Evolutionary conservation across 2,113 vertebrate genomes (phyloP).

Genomic region (Raphicerus campestris): DNA sequence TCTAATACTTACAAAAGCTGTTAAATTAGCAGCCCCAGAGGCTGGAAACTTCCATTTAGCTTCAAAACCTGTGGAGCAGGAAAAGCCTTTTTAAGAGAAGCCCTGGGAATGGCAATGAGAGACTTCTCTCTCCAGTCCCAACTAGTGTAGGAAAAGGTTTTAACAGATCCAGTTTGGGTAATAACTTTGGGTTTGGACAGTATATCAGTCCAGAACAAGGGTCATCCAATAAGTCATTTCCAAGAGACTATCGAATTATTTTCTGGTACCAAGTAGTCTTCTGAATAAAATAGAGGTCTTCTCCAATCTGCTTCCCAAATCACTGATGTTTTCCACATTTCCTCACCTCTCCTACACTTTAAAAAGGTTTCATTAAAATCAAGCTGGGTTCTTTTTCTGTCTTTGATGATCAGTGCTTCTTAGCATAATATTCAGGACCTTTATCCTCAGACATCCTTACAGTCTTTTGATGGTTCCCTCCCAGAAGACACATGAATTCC

Average conservation of each 20-base stretch:
- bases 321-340: background rate
- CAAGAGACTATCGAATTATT: background rate
- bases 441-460: background rate
- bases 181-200: background rate
- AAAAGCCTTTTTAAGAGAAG: too few relatives aligned
- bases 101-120: background rate
- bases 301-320: background rate
- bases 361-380: conserved; percentile 43
- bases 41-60: conserved; percentile 7
- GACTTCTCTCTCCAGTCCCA: background rate
- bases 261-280: background rate
- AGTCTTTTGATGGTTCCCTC: background rate
- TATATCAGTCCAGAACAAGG: background rate
- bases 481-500: background rate
- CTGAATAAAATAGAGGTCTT: background rate
- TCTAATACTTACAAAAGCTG: conserved; percentile 15
- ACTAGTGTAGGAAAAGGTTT: background rate
- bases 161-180: background rate
- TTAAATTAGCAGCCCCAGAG: conserved; percentile 22
- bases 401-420: conserved; percentile 1
- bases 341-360: background rate
- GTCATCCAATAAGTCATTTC: background rate
- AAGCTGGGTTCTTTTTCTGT: conserved; percentile 31
- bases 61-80: background rate
- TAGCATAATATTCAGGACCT: background rate